Evolutionary conservation across 2,113 vertebrate species (phyloP).

Genomic region (Propithecus coquereli): DNA sequence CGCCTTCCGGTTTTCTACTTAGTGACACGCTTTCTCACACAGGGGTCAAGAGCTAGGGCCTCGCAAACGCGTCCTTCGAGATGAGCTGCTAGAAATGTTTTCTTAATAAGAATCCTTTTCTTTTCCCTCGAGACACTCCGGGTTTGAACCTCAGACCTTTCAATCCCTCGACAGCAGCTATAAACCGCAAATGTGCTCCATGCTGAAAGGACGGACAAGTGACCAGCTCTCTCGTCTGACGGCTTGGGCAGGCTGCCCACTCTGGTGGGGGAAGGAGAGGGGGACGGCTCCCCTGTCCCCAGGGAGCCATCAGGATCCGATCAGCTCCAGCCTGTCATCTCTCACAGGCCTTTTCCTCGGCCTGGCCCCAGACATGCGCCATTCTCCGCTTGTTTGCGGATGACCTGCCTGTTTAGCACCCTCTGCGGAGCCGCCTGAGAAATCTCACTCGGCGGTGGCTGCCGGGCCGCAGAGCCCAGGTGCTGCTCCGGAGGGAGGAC

Average conservation of each 20-base stretch:
- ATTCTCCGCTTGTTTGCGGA: fast-evolving
- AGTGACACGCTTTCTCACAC: constrained; percentile 65
- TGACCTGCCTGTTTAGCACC: fast-evolving
- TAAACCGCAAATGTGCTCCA: constrained; percentile 79
- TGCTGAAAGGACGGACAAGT: constrained; percentile 65
- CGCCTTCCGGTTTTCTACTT: constrained; percentile 55
- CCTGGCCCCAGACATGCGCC: fast-evolving
- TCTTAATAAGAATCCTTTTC: constrained; percentile 50
- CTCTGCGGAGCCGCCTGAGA: neutral
- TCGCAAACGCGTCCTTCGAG: constrained; percentile 20
- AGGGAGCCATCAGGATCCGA: constrained; percentile 50
- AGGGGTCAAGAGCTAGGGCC: constrained; percentile 58
- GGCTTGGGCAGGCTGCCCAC: constrained; percentile 74
- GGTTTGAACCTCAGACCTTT: constrained; percentile 82
- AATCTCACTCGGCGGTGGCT: neutral
- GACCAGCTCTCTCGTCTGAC: constrained; percentile 61
- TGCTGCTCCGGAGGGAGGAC: neutral
- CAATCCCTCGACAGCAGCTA: constrained; percentile 75
- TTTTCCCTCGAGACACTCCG: constrained; percentile 68
- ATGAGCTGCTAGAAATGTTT: constrained; percentile 48
- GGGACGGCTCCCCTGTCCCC: constrained; percentile 49
- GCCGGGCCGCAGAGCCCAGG: neutral
- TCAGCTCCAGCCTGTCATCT: constrained; percentile 49
- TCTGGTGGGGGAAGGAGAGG: neutral
- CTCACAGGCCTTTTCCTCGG: constrained; percentile 3